Evolutionary conservation across 1,140 invertebrate genomes (phyloP).

Genomic region (Pectinophora gossypiella): DNA sequence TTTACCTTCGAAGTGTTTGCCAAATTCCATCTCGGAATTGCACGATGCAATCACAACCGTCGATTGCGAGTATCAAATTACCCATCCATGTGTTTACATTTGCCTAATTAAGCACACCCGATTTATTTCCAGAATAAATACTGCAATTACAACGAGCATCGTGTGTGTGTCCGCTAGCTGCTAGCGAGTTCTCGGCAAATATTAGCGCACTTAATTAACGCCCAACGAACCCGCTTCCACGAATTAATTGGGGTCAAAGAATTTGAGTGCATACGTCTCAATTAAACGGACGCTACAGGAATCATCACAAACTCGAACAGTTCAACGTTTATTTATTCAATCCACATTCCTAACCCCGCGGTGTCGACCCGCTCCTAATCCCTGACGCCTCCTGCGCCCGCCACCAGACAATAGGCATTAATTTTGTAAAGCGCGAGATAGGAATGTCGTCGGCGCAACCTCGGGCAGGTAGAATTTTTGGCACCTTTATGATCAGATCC

Average conservation of each 20-base stretch:
- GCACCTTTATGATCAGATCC: slow-evolving; percentile 70
- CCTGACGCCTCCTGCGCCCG: slow-evolving; percentile 36
- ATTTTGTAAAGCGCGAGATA: slow-evolving; percentile 63
- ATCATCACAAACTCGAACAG: slow-evolving; percentile 18
- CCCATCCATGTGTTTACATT: not conserved
- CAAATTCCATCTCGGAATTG: not conserved
- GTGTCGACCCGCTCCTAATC: slow-evolving; percentile 34
- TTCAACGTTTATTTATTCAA: slow-evolving; percentile 13
- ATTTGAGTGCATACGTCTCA: slow-evolving; percentile 66
- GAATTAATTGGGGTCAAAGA: slow-evolving; percentile 70
- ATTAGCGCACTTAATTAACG: slow-evolving; percentile 61
- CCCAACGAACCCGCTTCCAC: slow-evolving; percentile 53
- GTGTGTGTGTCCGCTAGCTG: slow-evolving; percentile 27
- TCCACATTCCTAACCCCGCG: slow-evolving; percentile 17
- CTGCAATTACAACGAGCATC: slow-evolving; percentile 21
- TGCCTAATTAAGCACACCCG: not conserved
- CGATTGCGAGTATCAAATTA: not conserved
- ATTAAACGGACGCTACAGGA: slow-evolving; percentile 42
- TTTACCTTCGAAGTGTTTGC: too few species aligned
- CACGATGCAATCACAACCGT: not conserved
- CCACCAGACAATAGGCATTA: slow-evolving; percentile 62
- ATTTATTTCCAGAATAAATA: slow-evolving; percentile 5
- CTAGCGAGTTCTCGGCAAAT: slow-evolving; percentile 43
- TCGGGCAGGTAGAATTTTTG: slow-evolving; percentile 69
- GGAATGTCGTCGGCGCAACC: slow-evolving; percentile 60